These are phyloP conservation scores for Dipodomys merriami DNA, from an alignment of 2,113 vertebrate genomes.

Conservation along the genomic window DNA sequence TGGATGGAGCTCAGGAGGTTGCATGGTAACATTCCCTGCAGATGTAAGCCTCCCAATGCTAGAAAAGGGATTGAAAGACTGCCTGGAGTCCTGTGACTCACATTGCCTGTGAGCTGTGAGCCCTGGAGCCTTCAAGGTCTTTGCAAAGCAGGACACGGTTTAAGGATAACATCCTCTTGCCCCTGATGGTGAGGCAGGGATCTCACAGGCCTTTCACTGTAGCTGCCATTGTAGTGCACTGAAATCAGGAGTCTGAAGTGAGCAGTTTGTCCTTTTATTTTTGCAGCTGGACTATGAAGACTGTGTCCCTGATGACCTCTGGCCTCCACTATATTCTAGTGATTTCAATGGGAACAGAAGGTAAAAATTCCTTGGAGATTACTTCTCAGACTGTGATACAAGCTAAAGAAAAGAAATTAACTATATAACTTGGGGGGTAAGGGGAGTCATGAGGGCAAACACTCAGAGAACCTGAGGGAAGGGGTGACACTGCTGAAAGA, in stretches of 20 bases:
- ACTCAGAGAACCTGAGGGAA: too few species aligned
- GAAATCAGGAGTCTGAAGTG: neutral
- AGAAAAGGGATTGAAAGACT: neutral
- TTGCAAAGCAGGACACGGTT: neutral
- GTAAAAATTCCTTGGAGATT: fast-evolving
- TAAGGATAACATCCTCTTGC: neutral
- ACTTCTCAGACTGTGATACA: fast-evolving
- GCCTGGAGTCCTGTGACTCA: neutral
- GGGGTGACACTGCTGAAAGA: too few species aligned
- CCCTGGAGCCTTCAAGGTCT: neutral
- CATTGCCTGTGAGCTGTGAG: neutral
- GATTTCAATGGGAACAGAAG: conserved; percentile 61
- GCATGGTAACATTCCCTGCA: neutral
- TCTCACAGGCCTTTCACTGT: neutral
- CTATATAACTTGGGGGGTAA: too few species aligned
- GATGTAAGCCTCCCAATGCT: neutral
- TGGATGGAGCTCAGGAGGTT: neutral
- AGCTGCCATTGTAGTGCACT: neutral
- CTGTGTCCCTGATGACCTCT: conserved; percentile 83
- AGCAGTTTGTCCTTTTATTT: conserved; percentile 65
- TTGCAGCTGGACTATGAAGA: conserved; percentile 81
- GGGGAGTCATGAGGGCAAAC: too few species aligned
- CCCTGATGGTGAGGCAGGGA: neutral
- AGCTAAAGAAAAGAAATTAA: neutral
- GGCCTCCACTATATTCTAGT: conserved; percentile 80